These are phyloP conservation scores for Nerophis lumbriciformis DNA, from an alignment of 2,113 vertebrate genomes.

Conservation along the genomic window DNA sequence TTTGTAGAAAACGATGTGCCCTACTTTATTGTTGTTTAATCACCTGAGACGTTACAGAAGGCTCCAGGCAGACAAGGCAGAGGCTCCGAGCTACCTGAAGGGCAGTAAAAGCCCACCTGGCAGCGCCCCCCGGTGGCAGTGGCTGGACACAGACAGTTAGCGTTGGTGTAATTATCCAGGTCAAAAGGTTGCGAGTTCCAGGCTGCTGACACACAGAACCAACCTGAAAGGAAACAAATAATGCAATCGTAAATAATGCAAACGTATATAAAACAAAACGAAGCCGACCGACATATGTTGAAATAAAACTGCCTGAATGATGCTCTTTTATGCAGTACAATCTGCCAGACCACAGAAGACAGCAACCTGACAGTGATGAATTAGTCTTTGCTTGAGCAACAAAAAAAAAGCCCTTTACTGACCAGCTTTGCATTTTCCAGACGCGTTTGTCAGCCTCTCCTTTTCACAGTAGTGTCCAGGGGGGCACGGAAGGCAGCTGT, in stretches of 20 bases:
- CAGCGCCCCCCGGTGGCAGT: slow-evolving; percentile 87
- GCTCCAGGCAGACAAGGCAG: slow-evolving; percentile 74
- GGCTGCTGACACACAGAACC: slow-evolving; percentile 90
- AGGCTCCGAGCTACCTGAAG: slow-evolving; percentile 81
- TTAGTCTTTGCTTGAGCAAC: slow-evolving; percentile 7
- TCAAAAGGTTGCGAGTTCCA: slow-evolving; percentile 90
- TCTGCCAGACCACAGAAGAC: slow-evolving; percentile 9
- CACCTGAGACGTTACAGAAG: slow-evolving; percentile 84
- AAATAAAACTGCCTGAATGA: neutral
- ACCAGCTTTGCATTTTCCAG: slow-evolving; percentile 87
- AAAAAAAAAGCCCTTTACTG: slow-evolving; percentile 43
- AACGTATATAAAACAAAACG: neutral
- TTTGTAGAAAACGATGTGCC: neutral
- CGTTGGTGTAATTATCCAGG: slow-evolving; percentile 90
- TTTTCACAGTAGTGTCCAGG: slow-evolving; percentile 86
- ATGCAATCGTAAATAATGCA: neutral
- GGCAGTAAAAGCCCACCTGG: slow-evolving; percentile 81
- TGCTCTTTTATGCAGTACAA: neutral
- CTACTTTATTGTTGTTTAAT: slow-evolving; percentile 1
- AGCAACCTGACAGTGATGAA: slow-evolving; percentile 28
- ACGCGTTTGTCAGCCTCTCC: slow-evolving; percentile 80
- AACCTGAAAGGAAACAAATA: slow-evolving; percentile 69
- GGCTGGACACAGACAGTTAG: slow-evolving; percentile 89
- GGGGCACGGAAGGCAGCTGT: slow-evolving; percentile 90
- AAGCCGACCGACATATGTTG: neutral